Evolutionary conservation across 2,888 invertebrate genomes (phyloP).

Genomic region (Cabera pusaria): DNA sequence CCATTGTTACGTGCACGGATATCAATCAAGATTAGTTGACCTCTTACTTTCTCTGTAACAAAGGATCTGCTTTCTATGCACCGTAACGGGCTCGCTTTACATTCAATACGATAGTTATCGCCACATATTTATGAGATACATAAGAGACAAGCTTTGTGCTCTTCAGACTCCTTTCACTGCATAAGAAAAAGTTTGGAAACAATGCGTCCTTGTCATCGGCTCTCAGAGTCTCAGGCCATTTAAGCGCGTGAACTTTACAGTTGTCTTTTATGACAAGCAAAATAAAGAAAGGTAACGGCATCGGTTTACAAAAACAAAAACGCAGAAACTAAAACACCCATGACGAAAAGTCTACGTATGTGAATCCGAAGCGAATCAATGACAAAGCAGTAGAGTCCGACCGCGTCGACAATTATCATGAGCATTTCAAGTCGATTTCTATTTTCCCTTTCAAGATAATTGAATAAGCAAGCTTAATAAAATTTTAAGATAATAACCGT

Average conservation of each 20-base stretch:
- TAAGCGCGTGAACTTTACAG: too few relatives aligned
- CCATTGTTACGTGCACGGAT: slow-evolving; percentile 35
- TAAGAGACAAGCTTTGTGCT: slow-evolving; percentile 21
- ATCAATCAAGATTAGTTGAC: slow-evolving; percentile 52
- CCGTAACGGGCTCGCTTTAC: slow-evolving; percentile 46
- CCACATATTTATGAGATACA: slow-evolving; percentile 25
- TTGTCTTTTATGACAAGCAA: too few relatives aligned
- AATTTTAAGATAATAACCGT: slow-evolving; percentile 8
- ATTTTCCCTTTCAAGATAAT: slow-evolving; percentile 6
- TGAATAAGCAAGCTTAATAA: slow-evolving; percentile 6
- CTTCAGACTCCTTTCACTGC: slow-evolving; percentile 21
- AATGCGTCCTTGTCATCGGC: slow-evolving; percentile 14
- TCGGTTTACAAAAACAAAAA: too few relatives aligned
- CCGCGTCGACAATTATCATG: too few relatives aligned
- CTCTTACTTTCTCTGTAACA: slow-evolving; percentile 62
- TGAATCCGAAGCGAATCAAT: too few relatives aligned
- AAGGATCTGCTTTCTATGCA: slow-evolving; percentile 69
- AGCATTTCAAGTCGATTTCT: slow-evolving; percentile 14
- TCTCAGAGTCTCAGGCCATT: too few relatives aligned
- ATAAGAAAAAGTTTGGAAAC: slow-evolving; percentile 20
- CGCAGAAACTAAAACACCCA: too few relatives aligned
- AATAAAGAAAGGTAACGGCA: too few relatives aligned
- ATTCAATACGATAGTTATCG: slow-evolving; percentile 49
- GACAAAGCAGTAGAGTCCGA: too few relatives aligned
- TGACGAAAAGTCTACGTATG: too few relatives aligned